Percentiles rank a stretch among this genome's conserved stretches.
phyloP scores from a whole-genome alignment of 2,888 invertebrate species.

The Synergus umbraculus region DNA sequence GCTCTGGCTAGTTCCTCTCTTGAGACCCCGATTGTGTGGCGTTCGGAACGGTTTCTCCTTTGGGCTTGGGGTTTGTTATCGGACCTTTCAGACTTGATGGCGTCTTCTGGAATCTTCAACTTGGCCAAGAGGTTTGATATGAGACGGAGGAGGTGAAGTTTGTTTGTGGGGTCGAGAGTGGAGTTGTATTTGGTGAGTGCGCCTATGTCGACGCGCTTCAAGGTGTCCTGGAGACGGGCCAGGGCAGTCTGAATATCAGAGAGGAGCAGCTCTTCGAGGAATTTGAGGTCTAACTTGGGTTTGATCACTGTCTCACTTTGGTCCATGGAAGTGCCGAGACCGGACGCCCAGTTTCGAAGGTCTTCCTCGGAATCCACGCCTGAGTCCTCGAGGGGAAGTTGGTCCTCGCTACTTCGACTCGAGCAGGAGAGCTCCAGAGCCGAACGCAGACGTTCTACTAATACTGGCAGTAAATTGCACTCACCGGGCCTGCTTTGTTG shows the following conservation, averaged over 20 bases:
- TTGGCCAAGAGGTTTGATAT: constrained; percentile 85
- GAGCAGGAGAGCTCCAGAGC: constrained; percentile 73
- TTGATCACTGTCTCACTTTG: constrained; percentile 71
- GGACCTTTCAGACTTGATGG: constrained; percentile 74
- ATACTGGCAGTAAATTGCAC: constrained; percentile 77
- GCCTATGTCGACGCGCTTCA: constrained; percentile 79
- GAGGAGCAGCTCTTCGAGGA: constrained; percentile 82
- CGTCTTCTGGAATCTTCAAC: constrained; percentile 72
- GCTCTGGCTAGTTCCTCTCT: constrained; percentile 89
- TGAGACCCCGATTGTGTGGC: constrained; percentile 92
- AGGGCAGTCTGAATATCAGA: constrained; percentile 89
- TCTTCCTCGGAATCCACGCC: constrained; percentile 83
- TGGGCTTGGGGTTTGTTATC: constrained; percentile 71
- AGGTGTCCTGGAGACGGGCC: constrained; percentile 85
- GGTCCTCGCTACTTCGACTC: constrained; percentile 59
- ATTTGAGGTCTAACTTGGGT: constrained; percentile 76
- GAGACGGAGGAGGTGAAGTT: constrained; percentile 82
- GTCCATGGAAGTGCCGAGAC: constrained; percentile 79
- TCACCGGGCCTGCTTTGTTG: constrained; percentile 70
- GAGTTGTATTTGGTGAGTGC: constrained; percentile 79
- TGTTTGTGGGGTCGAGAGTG: constrained; percentile 78
- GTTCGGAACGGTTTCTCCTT: constrained; percentile 81
- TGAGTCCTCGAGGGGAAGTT: constrained; percentile 64
- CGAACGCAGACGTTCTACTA: constrained; percentile 77
- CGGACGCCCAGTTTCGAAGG: constrained; percentile 79